Base-by-base conservation (phyloP, 2,888 invertebrate genomes). In the Hydriomena furcata region DNA sequence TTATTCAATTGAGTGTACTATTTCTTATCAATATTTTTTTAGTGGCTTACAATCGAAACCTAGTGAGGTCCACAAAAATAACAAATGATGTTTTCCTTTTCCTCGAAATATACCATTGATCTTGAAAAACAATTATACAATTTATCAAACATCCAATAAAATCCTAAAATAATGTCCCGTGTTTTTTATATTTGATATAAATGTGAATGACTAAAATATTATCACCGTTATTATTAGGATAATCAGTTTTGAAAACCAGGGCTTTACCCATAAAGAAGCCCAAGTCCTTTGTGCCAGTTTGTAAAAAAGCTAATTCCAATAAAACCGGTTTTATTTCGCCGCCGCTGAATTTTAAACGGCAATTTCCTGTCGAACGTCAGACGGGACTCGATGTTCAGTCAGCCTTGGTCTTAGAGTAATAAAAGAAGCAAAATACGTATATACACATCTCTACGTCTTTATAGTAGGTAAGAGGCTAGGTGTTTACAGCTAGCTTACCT, bases 341-440 rank as follows among this genome's bases (percentile, higher is more conserved):
- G 37, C 51, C 46, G 48, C 47, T 55, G 48, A 55, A 53, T 48
- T 55, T 60, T 44, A 55, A 56, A 60, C 30, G 57, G 55, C 52
- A 37, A 55, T 57, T 57, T 42, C 43, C 45, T 52, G 36, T 42
- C 48, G 57, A 55, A 57, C 45, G 47, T 41, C 47, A 35, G 41
- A 30, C 36, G 23, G 25, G 12, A 21, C 38, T 28, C 24, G 25
- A 24, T 24, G 30, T 31, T 40, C 30, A 24, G 34, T 4, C 37
- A 12, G 12, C 32, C 24, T 42, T 8, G 11, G 8, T 5, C 36
- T 21, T 5, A 24, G 32, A 38, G 25, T 46, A 47, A 40, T 38
- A 47, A 32, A 45, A 28, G 17, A 30, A 20, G 30, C 13, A 35
- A 21, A 30, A 42, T 17, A 25, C 20, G 10, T 20, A 1, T n/a